These are phyloP conservation scores for Triplophysa siluroides DNA, from an alignment of 2,113 vertebrate species.

Conservation along the genomic window DNA sequence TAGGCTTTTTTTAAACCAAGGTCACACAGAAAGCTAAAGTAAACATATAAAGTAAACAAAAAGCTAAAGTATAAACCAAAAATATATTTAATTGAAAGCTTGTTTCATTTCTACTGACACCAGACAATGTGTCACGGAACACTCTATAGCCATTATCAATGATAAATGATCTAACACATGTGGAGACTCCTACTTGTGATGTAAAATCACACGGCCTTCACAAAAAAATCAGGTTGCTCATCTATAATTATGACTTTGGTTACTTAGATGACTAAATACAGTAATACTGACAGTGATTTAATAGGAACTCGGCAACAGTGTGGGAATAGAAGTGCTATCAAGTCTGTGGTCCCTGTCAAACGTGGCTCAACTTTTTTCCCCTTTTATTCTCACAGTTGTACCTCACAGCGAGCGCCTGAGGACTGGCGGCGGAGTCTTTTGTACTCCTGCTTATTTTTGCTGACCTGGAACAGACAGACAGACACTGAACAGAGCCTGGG, in stretches of 20 bases:
- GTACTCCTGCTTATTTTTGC: slow-evolving; percentile 37
- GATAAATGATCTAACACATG: neutral
- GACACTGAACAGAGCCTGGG: slow-evolving; percentile 25
- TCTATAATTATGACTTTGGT: neutral
- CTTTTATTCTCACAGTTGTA: slow-evolving; percentile 1
- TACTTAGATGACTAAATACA: neutral
- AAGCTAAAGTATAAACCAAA: no score
- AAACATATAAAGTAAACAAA: no score
- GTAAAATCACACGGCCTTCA: neutral
- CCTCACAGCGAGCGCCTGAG: slow-evolving; percentile 14
- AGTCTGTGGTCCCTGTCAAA: neutral
- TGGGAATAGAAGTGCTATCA: neutral
- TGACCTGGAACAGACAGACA: slow-evolving; percentile 25
- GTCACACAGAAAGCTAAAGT: no score
- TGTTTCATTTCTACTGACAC: no score
- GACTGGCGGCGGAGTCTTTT: slow-evolving; percentile 18
- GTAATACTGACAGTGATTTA: neutral
- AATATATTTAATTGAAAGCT: no score
- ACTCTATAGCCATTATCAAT: neutral
- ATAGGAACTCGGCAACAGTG: neutral
- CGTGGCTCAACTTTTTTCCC: neutral
- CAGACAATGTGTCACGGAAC: neutral
- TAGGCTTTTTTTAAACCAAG: no score
- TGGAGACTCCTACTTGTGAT: neutral
- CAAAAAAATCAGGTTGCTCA: neutral